A percentile compares a stretch with the other conserved stretches of the same genome.
Conservation (phyloP, 2,797 vertebrate genomes). For the Pelochelys cantorii region DNA sequence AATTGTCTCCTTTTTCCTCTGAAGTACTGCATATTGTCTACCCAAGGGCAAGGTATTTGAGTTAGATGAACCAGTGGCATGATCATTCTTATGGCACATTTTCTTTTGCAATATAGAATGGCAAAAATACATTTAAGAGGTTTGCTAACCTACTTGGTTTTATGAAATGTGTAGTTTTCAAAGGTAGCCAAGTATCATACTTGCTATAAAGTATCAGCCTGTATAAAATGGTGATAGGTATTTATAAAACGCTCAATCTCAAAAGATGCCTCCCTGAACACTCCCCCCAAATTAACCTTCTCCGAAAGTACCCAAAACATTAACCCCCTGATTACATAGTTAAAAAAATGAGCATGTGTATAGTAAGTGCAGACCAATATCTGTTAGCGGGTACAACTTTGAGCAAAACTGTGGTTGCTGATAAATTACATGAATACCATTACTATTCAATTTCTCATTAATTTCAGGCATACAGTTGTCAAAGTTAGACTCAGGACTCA, state of each 20-base stretch:
- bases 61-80: not conserved
- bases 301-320: not conserved
- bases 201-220: not conserved
- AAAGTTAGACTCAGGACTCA: too few species aligned
- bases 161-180: conserved; percentile 21
- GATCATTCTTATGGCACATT: conserved; percentile 32
- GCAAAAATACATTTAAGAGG: not conserved
- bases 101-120: conserved; percentile 11
- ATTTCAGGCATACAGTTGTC: not conserved
- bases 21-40: conserved; percentile 34
- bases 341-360: not conserved
- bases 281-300: not conserved
- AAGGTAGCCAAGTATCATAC: not conserved
- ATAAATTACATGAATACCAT: not conserved
- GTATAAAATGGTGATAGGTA: not conserved
- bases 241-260: not conserved
- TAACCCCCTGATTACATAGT: not conserved
- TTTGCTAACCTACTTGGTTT: conserved; percentile 10
- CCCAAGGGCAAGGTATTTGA: conserved; percentile 31
- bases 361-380: not conserved
- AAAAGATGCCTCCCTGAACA: not conserved
- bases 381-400: not conserved
- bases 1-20: conserved; percentile 39
- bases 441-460: fast-evolving
- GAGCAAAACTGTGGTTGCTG: not conserved